Conservation (phyloP, 2,888 invertebrate genomes). For the Caenorhabditis imperialis region DNA sequence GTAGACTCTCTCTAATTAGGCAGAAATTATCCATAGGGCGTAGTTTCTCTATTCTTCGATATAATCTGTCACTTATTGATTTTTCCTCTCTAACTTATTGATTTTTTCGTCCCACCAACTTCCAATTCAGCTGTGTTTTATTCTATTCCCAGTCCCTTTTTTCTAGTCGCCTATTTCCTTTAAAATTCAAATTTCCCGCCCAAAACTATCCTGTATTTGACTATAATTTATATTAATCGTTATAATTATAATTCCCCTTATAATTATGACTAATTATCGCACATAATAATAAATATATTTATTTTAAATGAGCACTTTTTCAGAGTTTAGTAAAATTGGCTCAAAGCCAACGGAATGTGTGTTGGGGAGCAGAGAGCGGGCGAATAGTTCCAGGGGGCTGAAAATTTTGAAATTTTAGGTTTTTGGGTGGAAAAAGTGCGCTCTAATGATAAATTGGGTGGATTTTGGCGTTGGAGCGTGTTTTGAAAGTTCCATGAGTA, state of each 20-base stretch:
- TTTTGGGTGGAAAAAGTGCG: not conserved
- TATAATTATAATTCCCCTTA: too few relatives aligned
- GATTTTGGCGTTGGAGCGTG: too few relatives aligned
- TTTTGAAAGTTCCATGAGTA: too few relatives aligned
- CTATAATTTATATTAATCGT: too few relatives aligned
- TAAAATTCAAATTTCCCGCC: too few relatives aligned
- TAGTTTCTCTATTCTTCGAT: slow-evolving; percentile 17
- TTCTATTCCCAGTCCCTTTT: not conserved
- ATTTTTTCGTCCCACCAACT: slow-evolving; percentile 4
- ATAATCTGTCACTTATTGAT: slow-evolving; percentile 32
- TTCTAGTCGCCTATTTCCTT: slow-evolving; percentile 5
- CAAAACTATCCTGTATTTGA: too few relatives aligned
- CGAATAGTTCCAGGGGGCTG: slow-evolving; percentile 88
- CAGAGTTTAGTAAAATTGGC: slow-evolving; percentile 82
- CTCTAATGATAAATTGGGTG: not conserved
- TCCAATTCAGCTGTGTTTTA: slow-evolving; percentile 31
- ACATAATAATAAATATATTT: too few relatives aligned
- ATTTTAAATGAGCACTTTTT: slow-evolving; percentile 24
- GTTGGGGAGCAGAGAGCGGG: slow-evolving; percentile 88
- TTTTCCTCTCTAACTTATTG: slow-evolving; percentile 11
- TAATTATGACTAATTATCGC: too few relatives aligned
- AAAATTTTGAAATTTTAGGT: slow-evolving; percentile 10
- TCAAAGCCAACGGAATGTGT: slow-evolving; percentile 91
- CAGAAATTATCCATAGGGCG: slow-evolving; percentile 31
- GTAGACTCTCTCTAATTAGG: slow-evolving; percentile 21